phyloP scores from a whole-genome alignment of 2,113 vertebrate species.

The Marcusenius ussheri region DNA sequence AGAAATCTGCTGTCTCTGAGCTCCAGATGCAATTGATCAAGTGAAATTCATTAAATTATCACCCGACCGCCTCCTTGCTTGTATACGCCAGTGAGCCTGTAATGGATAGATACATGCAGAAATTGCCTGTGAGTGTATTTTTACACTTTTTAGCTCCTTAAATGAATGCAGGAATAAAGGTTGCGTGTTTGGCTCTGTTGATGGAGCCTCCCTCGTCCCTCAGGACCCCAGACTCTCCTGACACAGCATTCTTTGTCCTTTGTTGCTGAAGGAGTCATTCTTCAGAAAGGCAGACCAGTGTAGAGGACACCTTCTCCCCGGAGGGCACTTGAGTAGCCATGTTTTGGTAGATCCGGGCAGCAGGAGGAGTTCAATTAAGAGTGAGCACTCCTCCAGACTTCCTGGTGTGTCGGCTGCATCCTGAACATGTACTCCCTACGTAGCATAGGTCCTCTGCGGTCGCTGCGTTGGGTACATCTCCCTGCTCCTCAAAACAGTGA shows the following conservation, averaged over 20 bases:
- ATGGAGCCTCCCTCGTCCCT: not conserved
- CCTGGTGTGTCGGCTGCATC: not conserved
- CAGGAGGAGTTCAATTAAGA: not conserved
- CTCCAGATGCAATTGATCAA: not conserved
- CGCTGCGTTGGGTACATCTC: not conserved
- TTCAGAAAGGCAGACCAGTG: not conserved
- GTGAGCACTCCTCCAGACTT: not conserved
- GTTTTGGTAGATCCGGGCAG: not conserved
- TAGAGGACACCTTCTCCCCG: not conserved
- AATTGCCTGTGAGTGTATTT: not conserved
- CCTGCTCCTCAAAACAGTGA: not conserved
- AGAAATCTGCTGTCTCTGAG: not conserved
- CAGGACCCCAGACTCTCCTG: not conserved
- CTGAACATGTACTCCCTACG: not conserved
- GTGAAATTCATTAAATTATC: not conserved
- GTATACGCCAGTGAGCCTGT: not conserved
- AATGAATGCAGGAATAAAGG: not conserved
- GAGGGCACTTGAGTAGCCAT: not conserved
- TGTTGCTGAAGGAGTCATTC: not conserved
- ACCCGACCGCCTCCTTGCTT: not conserved
- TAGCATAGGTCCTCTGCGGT: not conserved
- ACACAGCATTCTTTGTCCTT: not conserved
- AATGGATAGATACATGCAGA: not conserved
- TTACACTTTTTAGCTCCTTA: not conserved
- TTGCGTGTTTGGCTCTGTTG: not conserved